phyloP scores from a whole-genome alignment of 2,888 invertebrate species.

The Athalia circularis region DNA sequence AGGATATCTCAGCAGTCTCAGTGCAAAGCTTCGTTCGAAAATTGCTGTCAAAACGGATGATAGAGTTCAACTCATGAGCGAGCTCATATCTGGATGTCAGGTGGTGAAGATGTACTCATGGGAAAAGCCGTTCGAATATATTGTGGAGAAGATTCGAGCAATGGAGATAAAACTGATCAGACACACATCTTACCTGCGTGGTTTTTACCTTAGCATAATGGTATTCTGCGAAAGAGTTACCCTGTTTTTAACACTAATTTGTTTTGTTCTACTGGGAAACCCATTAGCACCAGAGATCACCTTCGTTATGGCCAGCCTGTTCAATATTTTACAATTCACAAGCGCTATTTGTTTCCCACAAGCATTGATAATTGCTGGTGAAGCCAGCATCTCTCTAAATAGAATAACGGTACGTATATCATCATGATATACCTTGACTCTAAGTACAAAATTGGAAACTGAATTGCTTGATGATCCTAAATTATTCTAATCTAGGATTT shows the following conservation, averaged over 20 bases:
- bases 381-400: constrained; percentile 77
- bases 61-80: constrained; percentile 94
- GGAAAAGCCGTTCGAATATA: constrained; percentile 91
- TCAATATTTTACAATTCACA: constrained; percentile 79
- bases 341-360: constrained; percentile 80
- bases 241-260: constrained; percentile 81
- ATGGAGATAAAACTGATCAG: constrained; percentile 80
- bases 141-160: constrained; percentile 85
- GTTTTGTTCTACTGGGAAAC: constrained; percentile 74
- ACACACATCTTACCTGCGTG: constrained; percentile 78
- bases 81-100: constrained; percentile 87
- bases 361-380: constrained; percentile 73
- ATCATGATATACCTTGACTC: constrained; percentile 53
- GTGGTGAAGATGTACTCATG: constrained; percentile 98
- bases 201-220: constrained; percentile 81
- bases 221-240: constrained; percentile 85
- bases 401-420: constrained; percentile 77
- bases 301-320: constrained; percentile 79
- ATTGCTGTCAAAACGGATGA: constrained; percentile 92
- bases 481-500: constrained; percentile 57
- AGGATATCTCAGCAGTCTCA: constrained; percentile 73
- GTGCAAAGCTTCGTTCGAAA: constrained; percentile 80
- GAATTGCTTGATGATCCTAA: background rate
- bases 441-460: background rate
- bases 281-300: constrained; percentile 70